Conservation (phyloP, 2,797 vertebrate genomes). For the Eupleurogrammus muticus region DNA sequence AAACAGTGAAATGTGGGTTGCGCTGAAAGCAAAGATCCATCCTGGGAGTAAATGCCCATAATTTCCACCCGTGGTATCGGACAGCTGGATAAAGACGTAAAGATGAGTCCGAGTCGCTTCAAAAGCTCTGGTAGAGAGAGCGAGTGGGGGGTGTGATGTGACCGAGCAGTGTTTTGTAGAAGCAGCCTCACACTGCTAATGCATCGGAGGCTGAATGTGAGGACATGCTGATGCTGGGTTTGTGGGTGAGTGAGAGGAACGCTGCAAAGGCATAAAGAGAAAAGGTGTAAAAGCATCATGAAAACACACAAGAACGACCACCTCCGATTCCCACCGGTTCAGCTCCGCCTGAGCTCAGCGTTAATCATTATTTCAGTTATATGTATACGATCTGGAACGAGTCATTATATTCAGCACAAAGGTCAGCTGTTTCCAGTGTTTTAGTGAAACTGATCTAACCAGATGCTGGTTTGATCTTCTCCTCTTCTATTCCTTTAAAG, state of each 20-base stretch:
- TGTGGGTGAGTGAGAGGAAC: constrained; percentile 8
- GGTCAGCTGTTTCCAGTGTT: neutral
- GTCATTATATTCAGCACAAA: constrained; percentile 11
- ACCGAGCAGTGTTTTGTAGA: constrained; percentile 59
- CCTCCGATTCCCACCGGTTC: constrained; percentile 35
- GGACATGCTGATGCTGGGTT: constrained; percentile 29
- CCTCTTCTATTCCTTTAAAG: too few relatives aligned
- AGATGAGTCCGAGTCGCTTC: constrained; percentile 43
- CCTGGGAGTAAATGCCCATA: constrained; percentile 46
- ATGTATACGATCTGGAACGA: constrained; percentile 19
- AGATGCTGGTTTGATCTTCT: too few relatives aligned
- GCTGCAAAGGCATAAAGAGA: constrained; percentile 31
- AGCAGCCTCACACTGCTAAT: constrained; percentile 49
- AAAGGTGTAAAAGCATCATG: constrained; percentile 57
- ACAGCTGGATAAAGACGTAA: constrained; percentile 54
- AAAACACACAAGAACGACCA: constrained; percentile 48
- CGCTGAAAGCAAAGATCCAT: constrained; percentile 44
- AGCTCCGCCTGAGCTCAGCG: constrained; percentile 31
- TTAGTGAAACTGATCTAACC: too few relatives aligned
- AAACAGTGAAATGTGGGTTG: constrained; percentile 65
- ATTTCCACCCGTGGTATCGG: constrained; percentile 42
- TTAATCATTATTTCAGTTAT: constrained; percentile 4
- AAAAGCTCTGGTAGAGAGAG: constrained; percentile 28
- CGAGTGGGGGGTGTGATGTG: constrained; percentile 34
- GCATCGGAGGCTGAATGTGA: constrained; percentile 47